Conservation (phyloP, 2,113 vertebrate species). For the Hyperoodon ampullatus region DNA sequence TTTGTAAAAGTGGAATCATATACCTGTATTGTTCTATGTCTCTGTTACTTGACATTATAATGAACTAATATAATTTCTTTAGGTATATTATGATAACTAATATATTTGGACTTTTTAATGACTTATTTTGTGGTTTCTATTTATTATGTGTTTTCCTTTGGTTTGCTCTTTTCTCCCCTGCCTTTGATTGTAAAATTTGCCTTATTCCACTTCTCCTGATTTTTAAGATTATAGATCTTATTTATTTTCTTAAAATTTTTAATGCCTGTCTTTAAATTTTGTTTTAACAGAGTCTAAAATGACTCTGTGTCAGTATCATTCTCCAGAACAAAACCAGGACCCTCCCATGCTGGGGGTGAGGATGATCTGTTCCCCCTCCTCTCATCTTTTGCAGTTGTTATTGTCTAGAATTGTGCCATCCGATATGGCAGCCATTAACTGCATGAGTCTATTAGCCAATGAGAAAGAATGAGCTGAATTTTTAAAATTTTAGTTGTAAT, state of each 20-base stretch:
- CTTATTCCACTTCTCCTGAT: neutral
- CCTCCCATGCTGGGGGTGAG: neutral
- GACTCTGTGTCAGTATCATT: neutral
- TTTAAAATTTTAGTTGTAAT: neutral
- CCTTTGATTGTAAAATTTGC: slow-evolving; percentile 9
- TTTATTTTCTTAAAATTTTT: neutral
- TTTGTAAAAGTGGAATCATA: neutral
- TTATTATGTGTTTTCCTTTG: neutral
- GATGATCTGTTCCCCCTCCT: neutral
- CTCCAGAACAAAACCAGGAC: neutral
- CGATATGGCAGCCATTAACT: neutral
- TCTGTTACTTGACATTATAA: neutral
- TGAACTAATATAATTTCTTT: neutral
- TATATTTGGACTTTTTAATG: neutral
- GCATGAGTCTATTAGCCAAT: neutral
- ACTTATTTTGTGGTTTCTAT: neutral
- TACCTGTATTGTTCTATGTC: neutral
- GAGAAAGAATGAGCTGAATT: neutral
- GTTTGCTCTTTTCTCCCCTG: neutral
- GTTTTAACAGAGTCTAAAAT: slow-evolving; percentile 3
- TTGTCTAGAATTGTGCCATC: neutral
- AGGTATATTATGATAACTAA: neutral
- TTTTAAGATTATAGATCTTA: neutral
- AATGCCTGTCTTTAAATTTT: slow-evolving; percentile 19
- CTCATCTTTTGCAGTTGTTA: neutral